Evolutionary conservation across 2,113 vertebrate species (phyloP).

Genomic region (Setophaga kirtlandii): DNA sequence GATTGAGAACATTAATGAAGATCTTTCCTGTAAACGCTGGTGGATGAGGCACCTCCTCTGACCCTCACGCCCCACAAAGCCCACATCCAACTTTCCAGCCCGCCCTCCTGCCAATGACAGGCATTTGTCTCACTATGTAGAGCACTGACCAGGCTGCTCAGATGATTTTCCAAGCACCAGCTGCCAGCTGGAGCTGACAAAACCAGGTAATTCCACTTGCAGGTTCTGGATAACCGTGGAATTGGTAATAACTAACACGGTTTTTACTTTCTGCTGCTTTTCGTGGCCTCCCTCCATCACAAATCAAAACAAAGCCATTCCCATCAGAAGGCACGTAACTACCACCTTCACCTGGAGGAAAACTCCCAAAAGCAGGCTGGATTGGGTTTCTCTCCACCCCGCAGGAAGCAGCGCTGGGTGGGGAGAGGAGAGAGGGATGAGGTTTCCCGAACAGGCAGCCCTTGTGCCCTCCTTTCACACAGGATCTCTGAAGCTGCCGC

Average conservation of each 20-base stretch:
- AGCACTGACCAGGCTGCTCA: not conserved
- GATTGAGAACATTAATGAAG: fast-evolving
- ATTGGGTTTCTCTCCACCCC: not conserved
- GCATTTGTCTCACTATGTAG: not conserved
- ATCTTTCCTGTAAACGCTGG: not conserved
- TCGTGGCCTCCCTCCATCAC: not conserved
- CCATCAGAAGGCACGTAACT: fast-evolving
- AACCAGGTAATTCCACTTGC: not conserved
- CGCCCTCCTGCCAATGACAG: not conserved
- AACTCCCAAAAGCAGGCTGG: not conserved
- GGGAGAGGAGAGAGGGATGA: not conserved
- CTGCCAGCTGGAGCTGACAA: not conserved
- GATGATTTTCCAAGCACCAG: not conserved
- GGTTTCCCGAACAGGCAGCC: not conserved
- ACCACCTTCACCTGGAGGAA: not conserved
- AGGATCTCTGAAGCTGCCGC: not conserved
- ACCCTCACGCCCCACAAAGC: not conserved
- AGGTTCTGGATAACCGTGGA: not conserved
- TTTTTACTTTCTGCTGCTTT: not conserved
- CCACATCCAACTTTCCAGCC: not conserved
- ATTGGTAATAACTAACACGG: fast-evolving
- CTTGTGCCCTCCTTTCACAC: not conserved
- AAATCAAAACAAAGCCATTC: not conserved
- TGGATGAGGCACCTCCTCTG: not conserved
- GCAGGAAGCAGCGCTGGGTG: not conserved